A percentile compares a stretch with the other conserved stretches of the same genome.
phyloP scores from a whole-genome alignment of 2,888 invertebrate genomes.

The Himalopsyche tibetana region DNA sequence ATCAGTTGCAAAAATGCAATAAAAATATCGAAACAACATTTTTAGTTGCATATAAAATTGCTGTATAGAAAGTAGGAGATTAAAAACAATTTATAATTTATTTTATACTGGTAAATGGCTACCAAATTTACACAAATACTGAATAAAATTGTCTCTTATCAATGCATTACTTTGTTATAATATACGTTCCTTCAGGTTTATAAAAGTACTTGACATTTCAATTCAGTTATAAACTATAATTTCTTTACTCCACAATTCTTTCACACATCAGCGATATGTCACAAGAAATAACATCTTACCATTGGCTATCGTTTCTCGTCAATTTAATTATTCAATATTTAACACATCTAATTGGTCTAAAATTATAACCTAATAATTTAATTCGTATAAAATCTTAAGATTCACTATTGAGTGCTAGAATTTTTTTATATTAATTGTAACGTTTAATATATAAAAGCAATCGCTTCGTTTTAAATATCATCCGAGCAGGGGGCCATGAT shows the following conservation, averaged over 20 bases:
- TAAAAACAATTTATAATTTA: no score
- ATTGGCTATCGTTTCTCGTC: not conserved
- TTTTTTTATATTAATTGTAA: constrained; percentile 28
- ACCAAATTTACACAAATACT: not conserved
- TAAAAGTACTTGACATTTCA: not conserved
- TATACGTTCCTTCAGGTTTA: not conserved
- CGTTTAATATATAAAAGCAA: constrained; percentile 28
- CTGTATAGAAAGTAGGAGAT: no score
- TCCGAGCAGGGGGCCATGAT: constrained; percentile 52
- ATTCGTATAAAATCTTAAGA: constrained; percentile 56
- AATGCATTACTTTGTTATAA: not conserved
- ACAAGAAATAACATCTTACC: constrained; percentile 24
- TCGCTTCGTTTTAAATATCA: constrained; percentile 44
- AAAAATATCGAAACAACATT: no score
- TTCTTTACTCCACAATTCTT: not conserved
- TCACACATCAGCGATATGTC: constrained; percentile 29
- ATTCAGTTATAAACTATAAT: not conserved
- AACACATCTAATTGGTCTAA: constrained; percentile 57
- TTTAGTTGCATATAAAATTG: no score
- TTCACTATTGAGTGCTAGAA: constrained; percentile 48
- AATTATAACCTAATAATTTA: constrained; percentile 51
- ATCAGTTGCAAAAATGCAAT: no score
- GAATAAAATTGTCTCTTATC: not conserved
- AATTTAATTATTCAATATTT: constrained; percentile 20
- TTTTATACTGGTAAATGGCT: not conserved